phyloP scores from a whole-genome alignment of 37 sponge, comb jelly and placozoan species.

The Aphrocallistes beatrix region DNA sequence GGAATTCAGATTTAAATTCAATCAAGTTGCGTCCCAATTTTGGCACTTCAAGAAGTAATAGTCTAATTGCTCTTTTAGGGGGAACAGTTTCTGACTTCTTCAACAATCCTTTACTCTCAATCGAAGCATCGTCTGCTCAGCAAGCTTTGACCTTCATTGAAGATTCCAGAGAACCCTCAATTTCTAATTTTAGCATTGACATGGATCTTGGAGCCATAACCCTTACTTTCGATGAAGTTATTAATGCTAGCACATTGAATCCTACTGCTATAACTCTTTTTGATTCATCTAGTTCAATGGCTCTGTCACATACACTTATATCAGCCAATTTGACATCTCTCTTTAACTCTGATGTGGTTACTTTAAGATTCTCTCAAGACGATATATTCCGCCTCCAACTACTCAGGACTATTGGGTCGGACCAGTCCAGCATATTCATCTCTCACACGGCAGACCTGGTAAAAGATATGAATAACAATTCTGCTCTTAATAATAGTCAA shows the following conservation, averaged over 20 bases:
- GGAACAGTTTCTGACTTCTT: constrained; percentile 58
- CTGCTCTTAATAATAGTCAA: constrained; percentile 15
- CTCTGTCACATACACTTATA: constrained; percentile 35
- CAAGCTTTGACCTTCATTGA: constrained; percentile 10
- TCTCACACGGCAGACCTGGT: constrained; percentile 40
- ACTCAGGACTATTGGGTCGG: not conserved
- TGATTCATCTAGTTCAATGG: constrained; percentile 23
- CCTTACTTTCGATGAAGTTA: constrained; percentile 73
- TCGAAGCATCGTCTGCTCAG: not conserved
- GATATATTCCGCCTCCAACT: not conserved
- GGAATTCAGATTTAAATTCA: constrained; percentile 40
- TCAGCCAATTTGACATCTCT: not conserved
- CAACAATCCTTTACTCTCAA: constrained; percentile 14
- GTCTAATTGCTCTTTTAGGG: constrained; percentile 31
- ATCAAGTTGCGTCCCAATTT: constrained; percentile 43
- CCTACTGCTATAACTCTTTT: constrained; percentile 61
- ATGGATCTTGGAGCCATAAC: constrained; percentile 48
- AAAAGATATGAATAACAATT: constrained; percentile 67
- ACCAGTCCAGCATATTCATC: constrained; percentile 33
- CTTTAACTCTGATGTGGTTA: not conserved
- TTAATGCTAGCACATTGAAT: constrained; percentile 42
- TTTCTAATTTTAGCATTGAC: constrained; percentile 58
- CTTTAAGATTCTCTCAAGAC: not conserved
- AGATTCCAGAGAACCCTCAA: constrained; percentile 43
- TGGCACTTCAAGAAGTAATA: constrained; percentile 47